Conservation (phyloP, 2,797 vertebrate genomes). For the Podarcis siculus region DNA sequence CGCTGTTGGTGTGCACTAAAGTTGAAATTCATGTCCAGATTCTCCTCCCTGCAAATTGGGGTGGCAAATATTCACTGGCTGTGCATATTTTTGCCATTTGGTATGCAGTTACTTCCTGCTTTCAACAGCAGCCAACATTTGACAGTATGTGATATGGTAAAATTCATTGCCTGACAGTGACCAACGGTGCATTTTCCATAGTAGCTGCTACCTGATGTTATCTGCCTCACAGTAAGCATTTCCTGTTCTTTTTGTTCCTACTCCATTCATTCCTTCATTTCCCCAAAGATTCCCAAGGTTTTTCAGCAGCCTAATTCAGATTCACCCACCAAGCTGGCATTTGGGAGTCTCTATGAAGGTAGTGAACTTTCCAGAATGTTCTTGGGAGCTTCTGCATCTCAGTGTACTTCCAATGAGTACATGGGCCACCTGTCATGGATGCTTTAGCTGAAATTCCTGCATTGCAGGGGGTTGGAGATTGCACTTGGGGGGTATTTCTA, state of each 20-base stretch:
- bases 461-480: too few relatives aligned
- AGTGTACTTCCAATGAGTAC: too few relatives aligned
- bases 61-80: background rate
- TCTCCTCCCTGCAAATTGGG: background rate
- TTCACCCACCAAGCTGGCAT: background rate
- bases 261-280: background rate
- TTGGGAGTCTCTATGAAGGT: too few relatives aligned
- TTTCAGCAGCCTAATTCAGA: background rate
- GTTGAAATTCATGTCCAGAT: too few relatives aligned
- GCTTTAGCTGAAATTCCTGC: too few relatives aligned
- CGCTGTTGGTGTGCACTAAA: background rate
- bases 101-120: background rate
- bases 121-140: background rate
- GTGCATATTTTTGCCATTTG: background rate
- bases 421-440: too few relatives aligned
- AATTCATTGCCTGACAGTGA: background rate
- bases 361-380: too few relatives aligned
- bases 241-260: background rate
- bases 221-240: background rate
- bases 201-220: background rate
- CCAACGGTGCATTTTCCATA: background rate
- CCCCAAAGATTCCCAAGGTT: background rate
- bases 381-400: too few relatives aligned
- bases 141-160: background rate
- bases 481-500: too few relatives aligned